A percentile compares a stretch with the other conserved stretches of the same genome.
phyloP scores from a whole-genome alignment of 1,140 invertebrate species.

The Parasteatoda tepidariorum region DNA sequence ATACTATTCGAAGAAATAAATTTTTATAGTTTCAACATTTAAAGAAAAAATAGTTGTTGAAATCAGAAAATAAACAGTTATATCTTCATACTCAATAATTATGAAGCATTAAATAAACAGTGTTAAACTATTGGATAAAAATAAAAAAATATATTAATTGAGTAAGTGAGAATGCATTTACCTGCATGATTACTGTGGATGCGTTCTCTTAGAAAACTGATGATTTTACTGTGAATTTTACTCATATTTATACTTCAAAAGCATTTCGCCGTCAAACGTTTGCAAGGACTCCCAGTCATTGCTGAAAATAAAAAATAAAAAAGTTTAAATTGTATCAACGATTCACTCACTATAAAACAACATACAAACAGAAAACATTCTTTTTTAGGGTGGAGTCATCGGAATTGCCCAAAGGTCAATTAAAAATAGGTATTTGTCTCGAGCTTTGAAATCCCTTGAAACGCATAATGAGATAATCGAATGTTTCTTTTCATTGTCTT shows the following conservation, averaged over 20 bases:
- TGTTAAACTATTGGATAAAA: neutral
- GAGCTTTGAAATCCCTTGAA: too few relatives aligned
- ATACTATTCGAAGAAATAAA: neutral
- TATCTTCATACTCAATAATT: neutral
- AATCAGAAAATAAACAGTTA: neutral
- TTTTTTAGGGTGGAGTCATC: neutral
- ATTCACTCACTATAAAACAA: neutral
- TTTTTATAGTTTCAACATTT: neutral
- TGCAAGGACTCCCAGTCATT: constrained; percentile 17
- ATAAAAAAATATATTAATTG: too few relatives aligned
- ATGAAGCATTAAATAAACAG: neutral
- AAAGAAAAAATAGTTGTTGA: neutral
- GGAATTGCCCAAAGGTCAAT: neutral
- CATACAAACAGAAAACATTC: neutral
- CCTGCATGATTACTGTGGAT: neutral
- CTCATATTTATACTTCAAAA: constrained; percentile 17
- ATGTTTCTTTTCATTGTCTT: too few relatives aligned
- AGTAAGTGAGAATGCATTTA: neutral
- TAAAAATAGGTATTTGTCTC: too few relatives aligned
- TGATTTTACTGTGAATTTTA: neutral
- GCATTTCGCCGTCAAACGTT: constrained; percentile 2
- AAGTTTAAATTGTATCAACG: neutral
- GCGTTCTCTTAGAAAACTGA: constrained; percentile 7
- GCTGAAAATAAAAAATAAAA: constrained; percentile 2
- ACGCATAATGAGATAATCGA: too few relatives aligned